Conservation (phyloP, 2,113 vertebrate species). For the Cyanoramphus novaezelandiae region DNA sequence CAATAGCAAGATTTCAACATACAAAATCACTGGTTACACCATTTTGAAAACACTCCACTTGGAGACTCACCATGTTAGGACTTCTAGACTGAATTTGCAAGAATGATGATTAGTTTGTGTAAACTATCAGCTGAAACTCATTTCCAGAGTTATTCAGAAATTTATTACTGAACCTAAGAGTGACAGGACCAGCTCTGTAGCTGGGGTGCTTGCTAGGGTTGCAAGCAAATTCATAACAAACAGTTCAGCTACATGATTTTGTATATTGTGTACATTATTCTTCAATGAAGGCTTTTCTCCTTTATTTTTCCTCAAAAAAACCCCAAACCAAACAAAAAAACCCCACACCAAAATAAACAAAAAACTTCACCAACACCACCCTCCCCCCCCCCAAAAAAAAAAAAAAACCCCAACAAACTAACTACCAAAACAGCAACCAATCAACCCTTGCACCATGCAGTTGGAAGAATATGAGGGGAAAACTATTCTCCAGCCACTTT, state of each 20-base stretch:
- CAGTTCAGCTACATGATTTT: not conserved
- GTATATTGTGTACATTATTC: not conserved
- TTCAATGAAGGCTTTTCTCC: not conserved
- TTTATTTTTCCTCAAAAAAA: not conserved
- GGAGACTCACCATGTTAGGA: not conserved
- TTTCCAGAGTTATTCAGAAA: constrained; percentile 19
- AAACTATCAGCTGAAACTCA: constrained; percentile 5
- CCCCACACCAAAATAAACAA: not conserved
- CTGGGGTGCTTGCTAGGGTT: not conserved
- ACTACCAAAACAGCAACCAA: not conserved
- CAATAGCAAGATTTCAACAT: not conserved
- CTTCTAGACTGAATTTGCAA: constrained; percentile 13
- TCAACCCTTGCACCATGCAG: not conserved
- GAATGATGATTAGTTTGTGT: not conserved
- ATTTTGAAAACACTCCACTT: not conserved
- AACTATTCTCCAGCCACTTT: not conserved
- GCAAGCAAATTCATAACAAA: not conserved
- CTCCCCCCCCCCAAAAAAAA: too few species aligned
- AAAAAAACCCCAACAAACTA: too few species aligned
- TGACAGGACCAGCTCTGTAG: not conserved
- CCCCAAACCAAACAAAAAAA: too few species aligned
- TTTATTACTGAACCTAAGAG: not conserved
- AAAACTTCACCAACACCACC: too few species aligned
- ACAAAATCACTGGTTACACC: not conserved
- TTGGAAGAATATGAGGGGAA: not conserved